Conservation (phyloP, 2,797 vertebrate species). For the Takifugu rubripes region DNA sequence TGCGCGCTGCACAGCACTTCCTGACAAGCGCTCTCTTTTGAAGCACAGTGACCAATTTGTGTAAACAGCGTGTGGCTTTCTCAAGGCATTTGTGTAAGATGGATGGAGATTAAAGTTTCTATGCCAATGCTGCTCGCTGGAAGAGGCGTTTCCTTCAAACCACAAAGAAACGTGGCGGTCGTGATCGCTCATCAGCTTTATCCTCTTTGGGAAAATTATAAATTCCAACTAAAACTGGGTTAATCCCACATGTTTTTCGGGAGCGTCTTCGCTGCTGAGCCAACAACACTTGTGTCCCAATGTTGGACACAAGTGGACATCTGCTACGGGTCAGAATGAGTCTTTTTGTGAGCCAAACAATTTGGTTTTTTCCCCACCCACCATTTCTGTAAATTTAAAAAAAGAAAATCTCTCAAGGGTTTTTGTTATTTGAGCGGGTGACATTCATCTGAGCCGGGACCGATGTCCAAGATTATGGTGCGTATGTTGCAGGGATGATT, state of each 20-base stretch:
- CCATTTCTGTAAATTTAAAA: neutral
- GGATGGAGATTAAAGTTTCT: conserved; percentile 26
- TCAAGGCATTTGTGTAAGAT: conserved; percentile 17
- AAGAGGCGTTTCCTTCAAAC: conserved; percentile 37
- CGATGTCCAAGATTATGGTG: too few species aligned
- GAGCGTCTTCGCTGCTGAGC: conserved; percentile 41
- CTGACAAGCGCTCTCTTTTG: conserved; percentile 12
- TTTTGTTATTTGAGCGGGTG: conserved; percentile 9
- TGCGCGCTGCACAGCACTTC: neutral
- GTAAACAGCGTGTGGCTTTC: conserved; percentile 17
- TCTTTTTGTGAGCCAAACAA: conserved; percentile 17
- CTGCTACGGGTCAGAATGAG: conserved; percentile 32
- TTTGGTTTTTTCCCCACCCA: neutral
- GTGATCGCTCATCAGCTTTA: conserved; percentile 39
- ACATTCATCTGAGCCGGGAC: neutral
- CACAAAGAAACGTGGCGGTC: conserved; percentile 40
- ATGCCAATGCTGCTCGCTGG: conserved; percentile 19
- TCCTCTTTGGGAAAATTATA: conserved; percentile 49
- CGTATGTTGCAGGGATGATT: conserved; percentile 1
- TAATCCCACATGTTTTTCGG: conserved; percentile 58
- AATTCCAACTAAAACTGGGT: conserved; percentile 53
- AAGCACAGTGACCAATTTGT: conserved; percentile 18
- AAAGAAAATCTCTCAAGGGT: conserved; percentile 10
- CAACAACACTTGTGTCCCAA: conserved; percentile 38
- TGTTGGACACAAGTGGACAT: conserved; percentile 41